Base-by-base conservation (phyloP, 2,888 invertebrate species). In the Oxyscelio sp. region DNA sequence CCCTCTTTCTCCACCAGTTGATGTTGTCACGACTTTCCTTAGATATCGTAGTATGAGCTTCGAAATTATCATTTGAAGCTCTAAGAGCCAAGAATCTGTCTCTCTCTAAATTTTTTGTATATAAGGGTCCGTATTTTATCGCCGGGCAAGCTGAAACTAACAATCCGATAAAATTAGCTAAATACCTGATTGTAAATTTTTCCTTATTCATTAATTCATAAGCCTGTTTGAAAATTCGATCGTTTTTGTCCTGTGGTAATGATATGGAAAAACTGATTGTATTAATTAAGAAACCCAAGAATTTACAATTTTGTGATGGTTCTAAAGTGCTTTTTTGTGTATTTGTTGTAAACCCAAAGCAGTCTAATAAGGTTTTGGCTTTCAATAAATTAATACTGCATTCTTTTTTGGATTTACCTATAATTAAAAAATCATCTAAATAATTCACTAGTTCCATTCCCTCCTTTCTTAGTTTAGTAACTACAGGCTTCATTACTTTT, bases 201-300 rank as follows among this genome's bases (percentile, higher is more conserved):
- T 61, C 21, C 43, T 43, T 61, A 8, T 43, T 43, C 11, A 21
- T n/a, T n/a, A 61, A 19, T 13, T 1, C n/a, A 5, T 38, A 21
- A 38, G 61, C 43, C 21, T 22, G 43, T 13, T 40, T 4, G 13
- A 61, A 4, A 3, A 61, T 4, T 40, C 19, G 38, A 22, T 19
- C 21, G 13, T 4, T 19, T 21, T 61, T 61, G n/a, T 40, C 43
- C 43, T 61, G 8, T 19, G 61, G 40, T 13, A 61, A 31, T 6
- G 40, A 43, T 5, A 61, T 61, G 4, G 13, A 11, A 21, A 21
- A 40, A n/a, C 4, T 5, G 11, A n/a, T 21, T 38, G 40, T 34
- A 13, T 61, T 13, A n/a, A 61, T 43, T n/a, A 61, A 22, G 15
- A 61, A 40, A 13, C 61, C 61, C 21, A 61, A 15, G 22, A 22